Evolutionary conservation across 2,797 vertebrate species (phyloP).

Genomic region (Lagocephalus sceleratus): DNA sequence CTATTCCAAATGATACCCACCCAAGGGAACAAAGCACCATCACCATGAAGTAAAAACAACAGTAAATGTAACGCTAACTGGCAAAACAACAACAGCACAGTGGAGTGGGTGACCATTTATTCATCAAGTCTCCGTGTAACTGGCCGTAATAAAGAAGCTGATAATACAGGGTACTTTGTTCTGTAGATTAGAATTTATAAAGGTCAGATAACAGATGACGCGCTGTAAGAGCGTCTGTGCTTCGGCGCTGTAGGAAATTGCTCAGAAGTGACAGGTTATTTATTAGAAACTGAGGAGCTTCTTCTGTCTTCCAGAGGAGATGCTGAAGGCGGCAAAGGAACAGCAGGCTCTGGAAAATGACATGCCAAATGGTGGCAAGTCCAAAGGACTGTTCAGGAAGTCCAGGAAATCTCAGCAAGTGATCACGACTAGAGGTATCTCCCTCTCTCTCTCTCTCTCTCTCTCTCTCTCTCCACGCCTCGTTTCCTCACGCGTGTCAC

Average conservation of each 20-base stretch:
- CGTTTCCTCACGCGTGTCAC: not conserved
- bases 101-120: slow-evolving; percentile 2
- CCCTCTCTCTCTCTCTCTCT: no score
- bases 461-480: not conserved
- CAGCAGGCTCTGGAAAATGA: slow-evolving; percentile 83
- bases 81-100: not conserved
- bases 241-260: slow-evolving; percentile 3
- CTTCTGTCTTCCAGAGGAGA: slow-evolving; percentile 79
- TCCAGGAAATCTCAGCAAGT: slow-evolving; percentile 79
- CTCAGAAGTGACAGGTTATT: not conserved
- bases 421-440: slow-evolving; percentile 79
- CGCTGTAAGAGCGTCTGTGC: not conserved
- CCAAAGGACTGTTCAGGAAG: slow-evolving; percentile 81
- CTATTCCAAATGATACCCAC: not conserved
- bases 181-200: slow-evolving; percentile 39
- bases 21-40: not conserved
- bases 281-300: not conserved
- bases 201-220: slow-evolving; percentile 36
- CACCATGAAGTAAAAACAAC: not conserved
- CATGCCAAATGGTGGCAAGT: slow-evolving; percentile 74
- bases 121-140: not conserved
- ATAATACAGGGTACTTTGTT: slow-evolving; percentile 45
- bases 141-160: slow-evolving; percentile 21
- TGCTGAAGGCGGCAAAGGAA: slow-evolving; percentile 84
- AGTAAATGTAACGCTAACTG: not conserved